Evolutionary conservation across 2,113 vertebrate genomes (phyloP).

Genomic region (Pygathrix nemaeus): DNA sequence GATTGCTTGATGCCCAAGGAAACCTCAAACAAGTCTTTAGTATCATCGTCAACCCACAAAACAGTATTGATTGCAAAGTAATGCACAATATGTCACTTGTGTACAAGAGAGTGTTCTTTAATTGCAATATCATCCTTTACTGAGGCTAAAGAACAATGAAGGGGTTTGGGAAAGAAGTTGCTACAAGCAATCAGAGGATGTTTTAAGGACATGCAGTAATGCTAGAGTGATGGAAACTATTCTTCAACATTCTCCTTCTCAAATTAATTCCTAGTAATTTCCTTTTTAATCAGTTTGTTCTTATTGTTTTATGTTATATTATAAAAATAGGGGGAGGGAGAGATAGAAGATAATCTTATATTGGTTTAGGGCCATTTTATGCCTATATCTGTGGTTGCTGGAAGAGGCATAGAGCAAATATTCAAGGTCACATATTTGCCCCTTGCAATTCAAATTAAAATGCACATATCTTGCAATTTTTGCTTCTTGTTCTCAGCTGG

Average conservation of each 20-base stretch:
- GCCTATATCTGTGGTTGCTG: not conserved
- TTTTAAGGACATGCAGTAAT: not conserved
- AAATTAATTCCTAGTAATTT: slow-evolving; percentile 11
- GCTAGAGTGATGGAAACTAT: not conserved
- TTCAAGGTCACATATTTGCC: not conserved
- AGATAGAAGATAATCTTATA: not conserved
- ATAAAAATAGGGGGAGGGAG: too few species aligned
- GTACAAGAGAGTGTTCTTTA: not conserved
- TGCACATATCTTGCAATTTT: not conserved
- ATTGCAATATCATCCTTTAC: not conserved
- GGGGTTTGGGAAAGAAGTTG: not conserved
- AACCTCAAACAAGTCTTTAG: slow-evolving; percentile 1
- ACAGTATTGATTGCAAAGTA: not conserved
- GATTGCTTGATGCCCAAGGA: not conserved
- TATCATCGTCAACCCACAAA: not conserved
- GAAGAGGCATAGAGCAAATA: not conserved
- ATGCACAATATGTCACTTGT: not conserved
- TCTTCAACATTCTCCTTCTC: not conserved
- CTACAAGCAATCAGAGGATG: not conserved
- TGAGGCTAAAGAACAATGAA: not conserved
- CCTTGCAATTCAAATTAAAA: not conserved
- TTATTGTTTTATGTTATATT: not conserved
- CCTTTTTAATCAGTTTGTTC: not conserved
- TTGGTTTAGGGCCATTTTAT: not conserved
- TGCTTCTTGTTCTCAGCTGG: not conserved